Base-by-base conservation (phyloP, 1,140 invertebrate species). In the Drosophila sturtevanti region DNA sequence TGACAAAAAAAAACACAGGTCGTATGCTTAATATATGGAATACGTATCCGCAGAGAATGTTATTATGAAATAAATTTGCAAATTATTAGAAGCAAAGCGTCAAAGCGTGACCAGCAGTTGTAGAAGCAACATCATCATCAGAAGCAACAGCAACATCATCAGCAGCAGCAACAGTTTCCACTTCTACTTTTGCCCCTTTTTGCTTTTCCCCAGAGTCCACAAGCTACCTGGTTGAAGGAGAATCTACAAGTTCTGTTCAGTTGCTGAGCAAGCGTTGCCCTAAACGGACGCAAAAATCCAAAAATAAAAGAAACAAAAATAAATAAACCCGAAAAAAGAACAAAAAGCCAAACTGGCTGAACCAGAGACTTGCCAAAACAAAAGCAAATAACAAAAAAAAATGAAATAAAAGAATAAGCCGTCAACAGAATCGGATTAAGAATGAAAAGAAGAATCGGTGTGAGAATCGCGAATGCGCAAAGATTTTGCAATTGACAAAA, bases 231-330 rank as follows among this genome's bases (percentile, higher is more conserved):
- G 54, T 63, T 51, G 38, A 35, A 59, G 37, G 37, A 56, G 65
- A 60, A 41, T 44, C 61, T 37, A 66, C 37, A 44, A 51, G 35
- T 34, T 44, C 9, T 11, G 54, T 64, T 86, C 71, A 86, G 81
- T 86, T 56, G 82, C 59, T 72, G 27, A 54, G 44, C 58, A 75
- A 76, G 60, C 79, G 79, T 68, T 76, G 79, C 81, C 60, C 48
- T 35, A 62, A 58, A 27, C 82, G 82, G 81, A 67, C 81, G 82
- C 79, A 61, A 16, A 64, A 59, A n/a, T 24, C 27, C 12, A 6
- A 37, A 44, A 35, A 61, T 10, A 24, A n/a, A 9, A 21, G 37
- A 18, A 51, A 16, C 5, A 18, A 31, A 24, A 24, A 24, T 4
- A 24, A 24, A 24, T 2, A 31, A 31, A 31, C 27, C 27, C 27